Conservation (phyloP, 2,888 invertebrate genomes). For the Callinectes sapidus region DNA sequence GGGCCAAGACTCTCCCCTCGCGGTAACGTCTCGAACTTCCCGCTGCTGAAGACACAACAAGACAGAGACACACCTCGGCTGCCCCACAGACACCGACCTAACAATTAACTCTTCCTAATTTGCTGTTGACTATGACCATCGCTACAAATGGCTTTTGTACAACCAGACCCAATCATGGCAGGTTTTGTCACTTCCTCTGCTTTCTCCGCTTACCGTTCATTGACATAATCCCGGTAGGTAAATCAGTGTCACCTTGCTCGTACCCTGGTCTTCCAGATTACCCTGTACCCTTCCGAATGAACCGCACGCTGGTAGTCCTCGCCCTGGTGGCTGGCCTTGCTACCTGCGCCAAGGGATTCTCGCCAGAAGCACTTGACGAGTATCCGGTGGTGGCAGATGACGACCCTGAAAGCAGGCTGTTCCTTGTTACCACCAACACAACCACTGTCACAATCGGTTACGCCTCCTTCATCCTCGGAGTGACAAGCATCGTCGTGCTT, state of each 20-base stretch:
- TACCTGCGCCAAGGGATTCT: constrained; percentile 63
- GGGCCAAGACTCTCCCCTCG: constrained; percentile 51
- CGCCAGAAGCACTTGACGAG: constrained; percentile 63
- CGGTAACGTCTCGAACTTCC: not conserved
- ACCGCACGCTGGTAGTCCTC: constrained; percentile 72
- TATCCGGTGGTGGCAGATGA: constrained; percentile 59
- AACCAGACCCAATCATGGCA: constrained; percentile 52
- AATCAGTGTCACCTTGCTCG: constrained; percentile 53
- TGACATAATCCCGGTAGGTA: constrained; percentile 27
- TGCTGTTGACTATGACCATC: constrained; percentile 52
- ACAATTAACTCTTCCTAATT: constrained; percentile 10
- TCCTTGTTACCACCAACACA: constrained; percentile 66
- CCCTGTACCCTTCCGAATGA: constrained; percentile 71
- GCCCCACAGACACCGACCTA: constrained; percentile 53
- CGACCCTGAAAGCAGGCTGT: constrained; percentile 66
- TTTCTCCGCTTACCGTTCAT: not conserved
- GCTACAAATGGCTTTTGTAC: constrained; percentile 64
- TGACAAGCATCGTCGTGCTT: constrained; percentile 62
- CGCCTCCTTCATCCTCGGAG: constrained; percentile 68
- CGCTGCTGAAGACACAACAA: constrained; percentile 60
- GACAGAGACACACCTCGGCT: constrained; percentile 51
- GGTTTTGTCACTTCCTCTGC: constrained; percentile 43
- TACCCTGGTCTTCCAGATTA: constrained; percentile 69
- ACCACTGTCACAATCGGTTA: constrained; percentile 72
- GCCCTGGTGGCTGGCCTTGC: constrained; percentile 71